Evolutionary conservation across 2,113 vertebrate species (phyloP), one percentile per base, ranked within the genome.

Genomic region (Enhydra lutris): DNA sequence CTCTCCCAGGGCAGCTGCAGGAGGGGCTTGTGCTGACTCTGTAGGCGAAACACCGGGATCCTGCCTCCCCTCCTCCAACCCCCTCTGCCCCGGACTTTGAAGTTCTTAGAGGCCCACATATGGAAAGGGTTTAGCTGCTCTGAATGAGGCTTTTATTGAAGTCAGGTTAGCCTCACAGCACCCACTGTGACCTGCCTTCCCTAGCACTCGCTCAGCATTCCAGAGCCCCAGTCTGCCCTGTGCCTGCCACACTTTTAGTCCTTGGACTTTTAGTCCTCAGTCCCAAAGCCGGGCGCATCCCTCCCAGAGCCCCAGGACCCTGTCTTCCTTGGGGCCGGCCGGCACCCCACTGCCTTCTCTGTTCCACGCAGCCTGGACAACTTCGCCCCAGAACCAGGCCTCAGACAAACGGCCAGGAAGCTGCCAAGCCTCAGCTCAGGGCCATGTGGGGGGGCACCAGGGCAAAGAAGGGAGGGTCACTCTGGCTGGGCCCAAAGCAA

Each of bases 101-200:
- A 96, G 96, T 94, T 94, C 92, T 96, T 84, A 36, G 50, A 79
- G 96, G 65, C 79, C 92, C 98, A 98, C 98, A 98, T 98, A 97
- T 98, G 98, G 98, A 98, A 98, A 93, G 96, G 97, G 80, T 98
- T 98, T 98, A 97, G 95, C 42, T 13, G 76, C 95, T 95, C 97
- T 86, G 90, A 97, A 96, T 59, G 71, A 84, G 80, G 85, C 93
- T 86, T 97, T 98, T 98, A 98, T 94, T 98, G 97, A 98, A 99
- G 95, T 91, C 98, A 98, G 98, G 97, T 97, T 95, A 89, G 97
- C 45, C 79, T 95, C 76, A 83, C 21, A 78, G 82, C 14, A 0
- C 86, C 8, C 2, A 3, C 0, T 2, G 71, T 45, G 78, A 94
- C 89, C 94, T 95, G 90, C 87, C 92, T 76, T 73, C 80, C 55